A percentile compares a stretch with the other conserved stretches of the same genome.
phyloP scores from a whole-genome alignment of 2,113 vertebrate genomes.

The Scytalopus superciliaris region DNA sequence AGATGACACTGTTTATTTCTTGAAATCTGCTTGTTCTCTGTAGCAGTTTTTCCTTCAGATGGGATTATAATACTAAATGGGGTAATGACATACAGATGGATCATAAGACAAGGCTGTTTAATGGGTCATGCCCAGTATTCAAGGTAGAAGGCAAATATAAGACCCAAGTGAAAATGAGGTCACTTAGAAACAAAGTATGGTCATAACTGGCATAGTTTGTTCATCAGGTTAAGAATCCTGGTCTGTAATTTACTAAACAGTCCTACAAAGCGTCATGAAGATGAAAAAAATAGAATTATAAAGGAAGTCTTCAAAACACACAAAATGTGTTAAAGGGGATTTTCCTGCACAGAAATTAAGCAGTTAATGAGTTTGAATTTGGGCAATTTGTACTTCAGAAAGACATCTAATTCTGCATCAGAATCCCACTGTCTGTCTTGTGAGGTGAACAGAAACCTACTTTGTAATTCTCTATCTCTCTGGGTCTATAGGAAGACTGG shows the following conservation, averaged over 20 bases:
- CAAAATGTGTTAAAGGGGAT: neutral
- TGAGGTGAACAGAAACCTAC: neutral
- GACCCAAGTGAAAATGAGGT: neutral
- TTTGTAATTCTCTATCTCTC: neutral
- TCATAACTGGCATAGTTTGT: neutral
- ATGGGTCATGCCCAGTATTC: neutral
- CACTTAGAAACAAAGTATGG: neutral
- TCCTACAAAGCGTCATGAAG: neutral
- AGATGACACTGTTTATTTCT: neutral
- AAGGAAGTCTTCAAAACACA: neutral
- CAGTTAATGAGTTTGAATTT: neutral
- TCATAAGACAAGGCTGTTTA: neutral
- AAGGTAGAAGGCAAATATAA: neutral
- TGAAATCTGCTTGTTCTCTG: neutral
- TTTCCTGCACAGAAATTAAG: neutral
- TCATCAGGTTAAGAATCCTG: neutral
- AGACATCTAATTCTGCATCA: neutral
- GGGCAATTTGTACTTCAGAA: neutral
- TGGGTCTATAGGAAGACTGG: neutral
- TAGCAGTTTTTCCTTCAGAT: neutral
- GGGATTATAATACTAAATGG: neutral
- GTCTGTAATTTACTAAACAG: neutral
- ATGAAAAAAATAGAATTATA: neutral
- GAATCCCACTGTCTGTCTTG: neutral
- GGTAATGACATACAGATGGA: neutral